Evolutionary conservation across 2,888 invertebrate species (phyloP).

Genomic region (Tipula lateralis): DNA sequence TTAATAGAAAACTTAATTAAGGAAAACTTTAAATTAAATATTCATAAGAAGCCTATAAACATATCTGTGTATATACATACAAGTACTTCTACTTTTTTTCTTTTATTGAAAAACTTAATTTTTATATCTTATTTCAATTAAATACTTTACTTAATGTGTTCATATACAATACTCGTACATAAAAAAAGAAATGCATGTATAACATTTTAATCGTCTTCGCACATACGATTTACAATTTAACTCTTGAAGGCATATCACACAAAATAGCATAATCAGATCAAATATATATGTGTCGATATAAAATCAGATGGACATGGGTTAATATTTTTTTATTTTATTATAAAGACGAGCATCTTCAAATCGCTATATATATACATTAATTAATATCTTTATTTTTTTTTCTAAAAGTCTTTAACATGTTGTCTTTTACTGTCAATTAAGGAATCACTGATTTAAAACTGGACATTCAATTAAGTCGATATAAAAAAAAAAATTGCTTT

Average conservation of each 20-base stretch:
- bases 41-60: background rate
- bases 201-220: conserved; percentile 5
- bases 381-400: conserved; percentile 6
- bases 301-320: background rate
- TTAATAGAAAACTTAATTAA: conserved; percentile 11
- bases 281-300: background rate
- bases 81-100: background rate
- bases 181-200: background rate
- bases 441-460: conserved; percentile 25
- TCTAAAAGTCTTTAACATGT: background rate
- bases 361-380: background rate
- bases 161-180: background rate
- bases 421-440: background rate
- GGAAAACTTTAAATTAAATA: background rate
- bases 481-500: background rate
- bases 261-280: background rate
- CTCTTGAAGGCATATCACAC: background rate
- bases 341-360: background rate
- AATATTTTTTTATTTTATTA: background rate
- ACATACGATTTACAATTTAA: background rate
- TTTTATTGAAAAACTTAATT: background rate
- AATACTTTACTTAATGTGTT: conserved; percentile 19
- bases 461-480: background rate
- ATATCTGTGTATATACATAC: background rate
- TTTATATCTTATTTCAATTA: conserved; percentile 14